phyloP scores from a whole-genome alignment of 37 sponge, comb jelly and placozoan genomes.

The Mnemiopsis leidyi region DNA sequence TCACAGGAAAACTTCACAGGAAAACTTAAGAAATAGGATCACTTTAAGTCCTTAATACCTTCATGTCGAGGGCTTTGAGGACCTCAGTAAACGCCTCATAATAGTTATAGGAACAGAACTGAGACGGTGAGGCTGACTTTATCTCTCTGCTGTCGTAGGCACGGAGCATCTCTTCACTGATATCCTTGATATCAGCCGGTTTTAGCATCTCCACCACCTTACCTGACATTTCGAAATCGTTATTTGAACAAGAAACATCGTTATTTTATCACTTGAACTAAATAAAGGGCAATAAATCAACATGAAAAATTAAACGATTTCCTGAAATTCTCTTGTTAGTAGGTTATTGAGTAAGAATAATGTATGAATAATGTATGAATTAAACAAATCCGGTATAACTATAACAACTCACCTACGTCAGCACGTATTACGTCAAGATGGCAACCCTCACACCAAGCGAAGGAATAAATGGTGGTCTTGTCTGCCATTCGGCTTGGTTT shows the following conservation, averaged over 20 bases:
- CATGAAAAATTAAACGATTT: no score
- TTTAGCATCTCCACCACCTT: neutral
- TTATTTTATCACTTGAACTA: no score
- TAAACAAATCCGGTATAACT: no score
- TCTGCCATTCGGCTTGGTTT: constrained; percentile 56
- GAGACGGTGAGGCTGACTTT: constrained; percentile 24
- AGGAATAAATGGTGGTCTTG: neutral
- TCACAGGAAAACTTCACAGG: no score
- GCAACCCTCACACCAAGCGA: constrained; percentile 25
- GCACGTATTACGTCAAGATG: neutral
- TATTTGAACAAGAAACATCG: no score
- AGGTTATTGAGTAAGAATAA: no score
- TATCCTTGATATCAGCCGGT: neutral
- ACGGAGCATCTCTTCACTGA: neutral
- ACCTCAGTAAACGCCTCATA: neutral
- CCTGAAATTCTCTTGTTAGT: no score
- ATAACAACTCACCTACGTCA: constrained; percentile 19
- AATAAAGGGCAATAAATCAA: no score
- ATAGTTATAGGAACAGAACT: neutral
- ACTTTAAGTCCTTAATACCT: no score
- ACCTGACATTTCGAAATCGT: neutral
- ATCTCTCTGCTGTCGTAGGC: constrained; percentile 56
- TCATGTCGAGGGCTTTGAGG: neutral
- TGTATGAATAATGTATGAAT: no score
- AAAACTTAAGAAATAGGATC: no score